Base-by-base conservation (phyloP, 2,797 vertebrate genomes). In the Malacoctenus gilli region DNA sequence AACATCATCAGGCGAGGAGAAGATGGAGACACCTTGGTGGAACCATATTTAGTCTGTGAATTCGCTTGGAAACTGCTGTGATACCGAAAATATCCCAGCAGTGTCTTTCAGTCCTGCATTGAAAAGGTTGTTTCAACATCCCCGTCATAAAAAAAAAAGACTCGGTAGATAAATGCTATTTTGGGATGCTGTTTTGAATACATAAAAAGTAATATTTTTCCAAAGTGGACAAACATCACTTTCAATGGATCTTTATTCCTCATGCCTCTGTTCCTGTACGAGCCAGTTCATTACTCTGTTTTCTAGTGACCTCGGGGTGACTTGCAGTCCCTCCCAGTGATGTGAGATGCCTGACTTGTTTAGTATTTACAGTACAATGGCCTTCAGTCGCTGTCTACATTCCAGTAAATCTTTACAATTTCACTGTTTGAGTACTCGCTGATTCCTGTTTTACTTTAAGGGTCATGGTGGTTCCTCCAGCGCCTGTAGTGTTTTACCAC, bases 361-460 rank as follows among this genome's bases (percentile, higher is more conserved):
- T 69, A 58, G 38, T 82, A 74, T 73, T 74, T 72, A 39, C 41
- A 60, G 64, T 73, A 34, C 40, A 68, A 75, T 62, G 68, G 53
- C 73, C 57, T 85, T 75, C 49, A 82, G 67, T 82, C 79, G 57
- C 74, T 65, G 65, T 87, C 51, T 49, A 85, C 86, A 89, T 89
- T 88, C 83, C 84, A 84, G 39, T 63, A 19, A 62, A 60, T 39
- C 59, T 14, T 6, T 72, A 46, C 43, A 20, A 59, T 72, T 71
- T 77, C 32, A 49, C 28, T 46, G 56, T 73, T 54, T 65, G 35
- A 30, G n/a, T n/a, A n/a, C n/a, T n/a, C n/a, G n/a, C n/a, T n/a
- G n/a, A n/a, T n/a, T n/a, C 30, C 58, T 46, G 34, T 63, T 68
- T 64, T 69, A 18, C 41, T 46, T 3, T 66, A 31, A 47, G 61